A percentile compares a stretch with the other conserved stretches of the same genome.
phyloP scores from a whole-genome alignment of 2,888 invertebrate species.

The Meiosimyza decipiens region DNA sequence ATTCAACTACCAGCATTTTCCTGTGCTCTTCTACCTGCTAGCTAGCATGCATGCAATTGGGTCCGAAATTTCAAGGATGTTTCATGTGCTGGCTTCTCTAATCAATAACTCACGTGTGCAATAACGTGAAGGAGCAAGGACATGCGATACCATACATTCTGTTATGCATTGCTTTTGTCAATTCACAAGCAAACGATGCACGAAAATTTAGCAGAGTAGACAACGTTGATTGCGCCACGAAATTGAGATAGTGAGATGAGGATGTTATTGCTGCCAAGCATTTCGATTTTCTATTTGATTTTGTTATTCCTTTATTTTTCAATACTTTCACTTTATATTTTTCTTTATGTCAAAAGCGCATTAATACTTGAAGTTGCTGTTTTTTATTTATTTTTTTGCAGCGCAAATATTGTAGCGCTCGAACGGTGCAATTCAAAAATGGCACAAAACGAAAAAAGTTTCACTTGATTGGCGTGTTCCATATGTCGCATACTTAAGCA shows the following conservation, averaged over 20 bases:
- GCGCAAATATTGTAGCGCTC: background rate
- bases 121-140: background rate
- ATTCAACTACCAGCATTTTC: background rate
- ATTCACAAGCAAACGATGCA: background rate
- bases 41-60: background rate
- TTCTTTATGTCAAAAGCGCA: slow-evolving; percentile 5
- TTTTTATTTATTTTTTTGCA: too few relatives aligned
- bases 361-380: too few relatives aligned
- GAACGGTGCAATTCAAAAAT: background rate
- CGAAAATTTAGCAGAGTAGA: slow-evolving; percentile 2
- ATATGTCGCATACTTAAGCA: background rate
- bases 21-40: background rate
- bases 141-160: background rate
- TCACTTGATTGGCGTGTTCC: slow-evolving; percentile 7
- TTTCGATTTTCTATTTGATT: background rate
- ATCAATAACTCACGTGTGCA: slow-evolving; percentile 17
- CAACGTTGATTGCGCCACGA: slow-evolving; percentile 2
- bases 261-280: background rate
- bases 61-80: too few relatives aligned
- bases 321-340: background rate
- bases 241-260: background rate
- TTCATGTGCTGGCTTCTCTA: background rate
- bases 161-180: background rate
- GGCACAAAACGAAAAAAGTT: background rate
- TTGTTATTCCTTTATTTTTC: background rate